These are phyloP conservation scores for Ochlodes sylvanus DNA, from an alignment of 2,888 invertebrate species.

Conservation along the genomic window DNA sequence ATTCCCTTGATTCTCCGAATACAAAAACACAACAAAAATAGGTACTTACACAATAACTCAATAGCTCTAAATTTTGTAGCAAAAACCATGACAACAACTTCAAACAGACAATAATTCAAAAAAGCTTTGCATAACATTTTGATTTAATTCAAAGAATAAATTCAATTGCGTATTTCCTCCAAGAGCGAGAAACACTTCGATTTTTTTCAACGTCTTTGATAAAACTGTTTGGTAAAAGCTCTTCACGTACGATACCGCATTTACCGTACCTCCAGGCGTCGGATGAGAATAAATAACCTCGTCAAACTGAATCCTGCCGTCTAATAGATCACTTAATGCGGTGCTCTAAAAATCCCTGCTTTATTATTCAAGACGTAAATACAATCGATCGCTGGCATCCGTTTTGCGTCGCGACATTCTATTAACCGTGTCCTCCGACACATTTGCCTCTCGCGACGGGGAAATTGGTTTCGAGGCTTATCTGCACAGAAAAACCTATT, in stretches of 20 bases:
- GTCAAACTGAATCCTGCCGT: constrained; percentile 42
- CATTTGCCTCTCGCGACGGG: constrained; percentile 61
- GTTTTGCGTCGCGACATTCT: constrained; percentile 59
- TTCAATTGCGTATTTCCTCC: neutral
- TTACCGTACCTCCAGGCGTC: constrained; percentile 36
- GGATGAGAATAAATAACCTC: constrained; percentile 43
- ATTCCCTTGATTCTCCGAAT: too few species aligned
- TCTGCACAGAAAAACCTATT: constrained; percentile 50
- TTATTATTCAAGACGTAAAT: constrained; percentile 55
- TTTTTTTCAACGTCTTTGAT: neutral
- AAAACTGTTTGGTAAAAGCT: neutral
- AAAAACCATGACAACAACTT: too few species aligned
- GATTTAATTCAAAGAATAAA: neutral
- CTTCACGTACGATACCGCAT: constrained; percentile 21
- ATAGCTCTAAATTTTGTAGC: too few species aligned
- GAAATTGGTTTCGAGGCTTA: constrained; percentile 65
- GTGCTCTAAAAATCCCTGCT: constrained; percentile 41
- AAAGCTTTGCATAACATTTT: too few species aligned
- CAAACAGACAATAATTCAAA: too few species aligned
- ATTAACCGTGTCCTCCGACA: constrained; percentile 63
- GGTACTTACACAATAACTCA: too few species aligned
- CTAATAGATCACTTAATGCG: constrained; percentile 56
- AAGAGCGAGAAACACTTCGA: neutral
- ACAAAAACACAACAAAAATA: too few species aligned
- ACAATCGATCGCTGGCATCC: constrained; percentile 54